phyloP scores from a whole-genome alignment of 2,797 vertebrate species.

The Craterocephalus amniculus region DNA sequence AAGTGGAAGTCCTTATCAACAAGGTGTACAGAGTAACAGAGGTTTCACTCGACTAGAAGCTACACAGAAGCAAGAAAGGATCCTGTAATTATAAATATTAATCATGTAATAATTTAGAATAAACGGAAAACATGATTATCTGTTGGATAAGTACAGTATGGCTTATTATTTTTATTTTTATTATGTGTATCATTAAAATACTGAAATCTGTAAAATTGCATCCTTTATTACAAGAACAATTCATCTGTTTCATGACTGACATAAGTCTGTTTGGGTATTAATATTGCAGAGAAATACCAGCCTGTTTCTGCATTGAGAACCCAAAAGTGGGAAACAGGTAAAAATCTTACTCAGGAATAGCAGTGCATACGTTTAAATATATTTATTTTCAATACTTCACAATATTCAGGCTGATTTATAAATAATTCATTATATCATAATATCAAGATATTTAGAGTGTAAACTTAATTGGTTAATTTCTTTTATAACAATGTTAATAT shows the following conservation, averaged over 20 bases:
- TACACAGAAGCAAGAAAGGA: neutral
- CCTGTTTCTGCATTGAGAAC: slow-evolving; percentile 3
- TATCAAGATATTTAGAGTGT: slow-evolving; percentile 77
- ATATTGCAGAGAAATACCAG: no score
- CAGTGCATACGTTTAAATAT: slow-evolving; percentile 71
- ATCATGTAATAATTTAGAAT: slow-evolving; percentile 31
- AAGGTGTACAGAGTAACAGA: slow-evolving; percentile 87
- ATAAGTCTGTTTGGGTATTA: no score
- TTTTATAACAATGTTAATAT: slow-evolving; percentile 81
- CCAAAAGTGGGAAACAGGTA: slow-evolving; percentile 3
- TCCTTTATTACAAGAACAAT: neutral
- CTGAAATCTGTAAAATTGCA: neutral
- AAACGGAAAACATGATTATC: neutral
- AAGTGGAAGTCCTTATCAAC: slow-evolving; percentile 87
- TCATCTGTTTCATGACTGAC: neutral
- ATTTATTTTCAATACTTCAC: slow-evolving; percentile 82
- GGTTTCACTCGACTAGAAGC: slow-evolving; percentile 47
- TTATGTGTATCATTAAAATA: slow-evolving; percentile 32
- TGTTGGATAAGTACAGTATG: slow-evolving; percentile 20
- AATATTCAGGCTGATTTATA: slow-evolving; percentile 78
- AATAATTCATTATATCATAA: slow-evolving; percentile 75
- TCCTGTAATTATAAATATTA: neutral
- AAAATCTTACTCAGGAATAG: slow-evolving; percentile 9
- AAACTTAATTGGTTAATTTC: slow-evolving; percentile 80
- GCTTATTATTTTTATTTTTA: slow-evolving; percentile 6